Evolutionary conservation across 2,888 invertebrate species (phyloP), one percentile per base, ranked within the genome.

Genomic region (Dicranocentrus wangi): DNA sequence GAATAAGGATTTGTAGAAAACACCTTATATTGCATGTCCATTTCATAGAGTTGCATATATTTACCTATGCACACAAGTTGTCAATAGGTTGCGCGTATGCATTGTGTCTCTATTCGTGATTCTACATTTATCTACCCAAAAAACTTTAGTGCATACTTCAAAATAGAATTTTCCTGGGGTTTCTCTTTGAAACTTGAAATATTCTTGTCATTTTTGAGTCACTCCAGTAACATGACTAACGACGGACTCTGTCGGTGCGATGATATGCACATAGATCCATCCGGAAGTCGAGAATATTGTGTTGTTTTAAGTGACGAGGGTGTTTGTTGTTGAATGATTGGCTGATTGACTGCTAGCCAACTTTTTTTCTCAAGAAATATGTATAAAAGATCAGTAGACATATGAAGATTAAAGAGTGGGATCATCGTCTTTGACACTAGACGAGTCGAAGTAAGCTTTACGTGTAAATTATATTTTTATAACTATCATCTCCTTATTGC

Each of bases 311-410:
- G 23, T 32, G 65, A 55, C 23, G 53, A 72, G 28, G 28, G n/a
- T 28, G 25, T 43, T 39, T 28, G 53, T 73, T 53, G 65, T 65
- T 73, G 73, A 73, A 73, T 65, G 73, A 73, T 65, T 73, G 73
- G 73, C 28, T 73, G 73, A 73, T 73, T 73, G 73, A 73, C 73
- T 73, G 73, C 25, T 7, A 53, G 73, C 73, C 73, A 73, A 73
- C 19, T 53, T 72, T 72, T 72, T 70, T 70, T 70, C 17, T 10
- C 39, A 65, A 65, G 58, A 32, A 73, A 65, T 65, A 73, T 73
- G 32, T 7, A 32, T 7, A 7, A 51, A 61, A 73, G 65, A 73
- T 53, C 55, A 65, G 8, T 42, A 61, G 61, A 61, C 25, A 28
- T 68, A 15, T 53, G 17, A 17, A 61, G 39, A 23, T 28, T 8